Evolutionary conservation across 2,113 vertebrate genomes (phyloP).

Genomic region (Carettochelys insculpta): DNA sequence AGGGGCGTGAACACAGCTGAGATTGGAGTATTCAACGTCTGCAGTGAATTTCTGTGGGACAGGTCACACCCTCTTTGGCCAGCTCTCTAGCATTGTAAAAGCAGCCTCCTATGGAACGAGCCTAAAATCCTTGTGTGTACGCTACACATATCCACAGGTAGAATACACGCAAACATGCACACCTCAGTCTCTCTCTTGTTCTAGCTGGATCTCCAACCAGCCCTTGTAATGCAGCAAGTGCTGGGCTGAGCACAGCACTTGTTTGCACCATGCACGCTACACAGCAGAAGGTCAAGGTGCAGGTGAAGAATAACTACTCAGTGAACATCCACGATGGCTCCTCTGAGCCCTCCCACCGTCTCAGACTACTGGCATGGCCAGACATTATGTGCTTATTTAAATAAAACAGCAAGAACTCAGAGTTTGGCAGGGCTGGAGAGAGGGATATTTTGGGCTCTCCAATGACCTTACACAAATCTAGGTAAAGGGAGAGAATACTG

Average conservation of each 20-base stretch:
- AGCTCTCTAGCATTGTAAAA: background rate
- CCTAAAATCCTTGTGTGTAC: rapidly evolving
- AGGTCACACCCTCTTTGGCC: background rate
- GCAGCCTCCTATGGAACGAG: too few relatives aligned
- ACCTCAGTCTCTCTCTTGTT: background rate
- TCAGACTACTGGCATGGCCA: background rate
- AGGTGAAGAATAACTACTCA: background rate
- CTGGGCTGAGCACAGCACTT: too few relatives aligned
- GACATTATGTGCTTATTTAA: too few relatives aligned
- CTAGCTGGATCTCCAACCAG: background rate
- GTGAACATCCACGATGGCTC: background rate
- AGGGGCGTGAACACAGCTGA: too few relatives aligned
- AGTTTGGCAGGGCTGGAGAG: rapidly evolving
- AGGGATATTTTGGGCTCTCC: background rate
- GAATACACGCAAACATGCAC: rapidly evolving
- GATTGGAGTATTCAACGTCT: too few relatives aligned
- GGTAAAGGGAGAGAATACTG: background rate
- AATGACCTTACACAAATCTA: background rate
- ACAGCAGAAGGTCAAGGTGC: background rate
- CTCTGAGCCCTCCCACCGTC: rapidly evolving
- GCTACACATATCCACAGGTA: rapidly evolving
- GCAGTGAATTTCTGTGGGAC: too few relatives aligned
- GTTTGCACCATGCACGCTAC: background rate
- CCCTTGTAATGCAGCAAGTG: rapidly evolving
- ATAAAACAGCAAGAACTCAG: background rate